Base-by-base conservation (phyloP, 2,797 vertebrate genomes). In the Cryptoprocta ferox region DNA sequence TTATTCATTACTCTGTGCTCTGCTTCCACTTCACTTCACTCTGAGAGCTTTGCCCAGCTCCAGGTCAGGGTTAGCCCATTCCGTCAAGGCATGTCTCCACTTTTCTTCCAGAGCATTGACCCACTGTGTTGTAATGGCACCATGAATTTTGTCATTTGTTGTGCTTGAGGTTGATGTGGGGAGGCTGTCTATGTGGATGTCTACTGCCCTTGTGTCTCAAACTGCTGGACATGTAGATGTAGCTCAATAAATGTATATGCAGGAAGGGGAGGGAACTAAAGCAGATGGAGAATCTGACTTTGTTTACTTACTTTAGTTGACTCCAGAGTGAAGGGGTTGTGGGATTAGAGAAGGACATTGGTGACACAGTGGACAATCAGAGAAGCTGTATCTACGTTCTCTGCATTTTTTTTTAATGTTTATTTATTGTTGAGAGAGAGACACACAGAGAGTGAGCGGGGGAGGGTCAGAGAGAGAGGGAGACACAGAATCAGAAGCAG, bases 41-140 rank as follows among this genome's bases (percentile, higher is more conserved):
- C 26, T 50, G 48, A 71, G 50, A n/a, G 37, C 8, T 71, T 16
- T 59, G 32, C 7, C 24, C 9, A 10, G 30, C 6, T 30, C 10
- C 4, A 5, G 4, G 10, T 18, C 6, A 8, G 79, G 5, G 14
- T 13, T 53, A 16, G 3, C 7, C 11, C 6, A 2, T 39, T 28
- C 15, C 15, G 3, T 26, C 1, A 2, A 3, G 21, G 16, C 19
- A 5, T 63, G 21, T 75, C 13, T 26, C 6, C 0, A 1, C 6
- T 5, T 10, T 21, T 28, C 13, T 9, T 19, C 48, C 26, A 0
- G 4, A 4, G 35, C 42, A 0, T 1, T 3, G 10, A 8, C 71
- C 42, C 18, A 1, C 1, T 3, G 11, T 8, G 18, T 18, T 26
- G 5, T 30, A 30, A 11, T 1, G 13, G 3, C 5, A 28, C 28